Conservation (phyloP, 35 echinoderm and acorn worm species). For the Apostichopus californicus region DNA sequence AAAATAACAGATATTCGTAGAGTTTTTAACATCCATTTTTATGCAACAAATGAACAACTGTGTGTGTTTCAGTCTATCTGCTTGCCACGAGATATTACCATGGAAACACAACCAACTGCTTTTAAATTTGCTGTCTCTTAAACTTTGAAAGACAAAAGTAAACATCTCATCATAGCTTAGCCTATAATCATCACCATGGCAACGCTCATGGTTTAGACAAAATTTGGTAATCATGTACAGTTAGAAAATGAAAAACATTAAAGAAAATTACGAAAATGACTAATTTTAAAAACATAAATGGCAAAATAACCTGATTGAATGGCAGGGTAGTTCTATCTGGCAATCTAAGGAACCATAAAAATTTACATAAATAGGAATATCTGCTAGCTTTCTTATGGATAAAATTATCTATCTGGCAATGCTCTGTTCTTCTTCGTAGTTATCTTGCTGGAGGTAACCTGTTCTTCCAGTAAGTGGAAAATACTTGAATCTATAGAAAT, state of each 20-base stretch:
- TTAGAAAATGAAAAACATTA: neutral
- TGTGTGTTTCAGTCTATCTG: no score
- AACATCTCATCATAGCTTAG: neutral
- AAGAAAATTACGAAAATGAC: neutral
- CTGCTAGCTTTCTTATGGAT: neutral
- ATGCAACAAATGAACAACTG: no score
- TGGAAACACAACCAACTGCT: no score
- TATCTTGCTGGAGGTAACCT: conserved; percentile 19
- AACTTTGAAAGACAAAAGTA: conserved; percentile 6
- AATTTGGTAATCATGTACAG: no score
- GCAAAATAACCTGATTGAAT: conserved; percentile 7
- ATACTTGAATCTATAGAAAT: conserved; percentile 42
- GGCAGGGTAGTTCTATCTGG: conserved; percentile 5
- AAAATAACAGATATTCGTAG: no score
- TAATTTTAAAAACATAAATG: neutral
- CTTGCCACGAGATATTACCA: no score
- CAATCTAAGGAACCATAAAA: conserved; percentile 2
- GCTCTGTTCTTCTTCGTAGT: neutral
- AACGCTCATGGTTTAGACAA: neutral
- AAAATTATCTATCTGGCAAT: neutral
- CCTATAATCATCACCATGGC: neutral
- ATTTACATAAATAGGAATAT: conserved; percentile 6
- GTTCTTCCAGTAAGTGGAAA: conserved; percentile 35
- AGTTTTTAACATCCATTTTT: no score
- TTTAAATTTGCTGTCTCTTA: no score